These are phyloP conservation scores for Mnemiopsis leidyi DNA, from an alignment of 37 sponge, comb jelly and placozoan genomes.

Conservation along the genomic window DNA sequence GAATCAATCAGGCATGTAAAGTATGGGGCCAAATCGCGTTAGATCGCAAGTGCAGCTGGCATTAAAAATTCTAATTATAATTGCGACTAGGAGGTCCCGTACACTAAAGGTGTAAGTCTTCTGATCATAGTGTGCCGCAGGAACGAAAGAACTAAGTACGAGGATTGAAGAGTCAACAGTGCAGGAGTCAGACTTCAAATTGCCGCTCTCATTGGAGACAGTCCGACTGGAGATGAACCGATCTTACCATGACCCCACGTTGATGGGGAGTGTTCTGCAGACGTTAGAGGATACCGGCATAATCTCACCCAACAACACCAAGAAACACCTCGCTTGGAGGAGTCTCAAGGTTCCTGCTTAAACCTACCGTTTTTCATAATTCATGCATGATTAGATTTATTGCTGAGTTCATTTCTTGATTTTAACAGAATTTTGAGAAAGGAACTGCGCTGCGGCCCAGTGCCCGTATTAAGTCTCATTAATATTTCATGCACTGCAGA, in stretches of 20 bases:
- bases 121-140: no score
- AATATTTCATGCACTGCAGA: neutral
- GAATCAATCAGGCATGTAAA: neutral
- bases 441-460: neutral
- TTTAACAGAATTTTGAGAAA: neutral
- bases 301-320: neutral
- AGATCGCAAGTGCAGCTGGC: neutral
- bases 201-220: neutral
- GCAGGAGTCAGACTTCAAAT: conserved; percentile 1
- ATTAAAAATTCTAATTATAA: neutral
- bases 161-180: conserved; percentile 59
- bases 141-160: neutral
- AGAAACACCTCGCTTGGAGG: conserved; percentile 43
- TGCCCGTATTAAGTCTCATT: neutral
- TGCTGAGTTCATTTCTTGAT: neutral
- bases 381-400: neutral
- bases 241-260: neutral
- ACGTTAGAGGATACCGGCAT: conserved; percentile 2
- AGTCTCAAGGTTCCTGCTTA: neutral
- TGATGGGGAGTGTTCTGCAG: neutral
- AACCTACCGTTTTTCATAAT: neutral
- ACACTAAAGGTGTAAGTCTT: no score
- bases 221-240: neutral
- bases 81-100: no score
- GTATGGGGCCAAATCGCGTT: neutral